Evolutionary conservation across 2,888 invertebrate genomes (phyloP).

Genomic region (Octodonta nipae): DNA sequence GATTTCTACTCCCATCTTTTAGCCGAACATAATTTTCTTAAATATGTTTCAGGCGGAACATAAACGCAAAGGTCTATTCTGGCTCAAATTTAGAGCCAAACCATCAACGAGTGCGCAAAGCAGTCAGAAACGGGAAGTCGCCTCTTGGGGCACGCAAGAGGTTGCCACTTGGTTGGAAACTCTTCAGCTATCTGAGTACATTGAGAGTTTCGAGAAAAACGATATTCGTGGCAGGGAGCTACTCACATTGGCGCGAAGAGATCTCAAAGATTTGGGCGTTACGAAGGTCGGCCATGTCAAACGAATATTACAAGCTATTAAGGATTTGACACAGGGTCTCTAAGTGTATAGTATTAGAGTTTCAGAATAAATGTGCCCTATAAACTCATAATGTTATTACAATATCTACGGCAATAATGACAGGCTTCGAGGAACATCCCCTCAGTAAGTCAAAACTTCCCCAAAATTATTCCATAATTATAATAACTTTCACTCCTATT

Average conservation of each 20-base stretch:
- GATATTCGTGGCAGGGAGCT: slow-evolving; percentile 87
- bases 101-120: slow-evolving; percentile 35
- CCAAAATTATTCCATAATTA: too few species aligned
- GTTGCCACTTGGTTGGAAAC: slow-evolving; percentile 83
- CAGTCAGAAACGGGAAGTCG: slow-evolving; percentile 41
- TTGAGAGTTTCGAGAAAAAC: slow-evolving; percentile 78
- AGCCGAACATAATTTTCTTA: too few species aligned
- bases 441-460: too few species aligned
- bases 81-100: slow-evolving; percentile 49
- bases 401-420: too few species aligned
- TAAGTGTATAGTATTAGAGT: neutral
- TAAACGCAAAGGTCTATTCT: slow-evolving; percentile 50
- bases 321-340: slow-evolving; percentile 49
- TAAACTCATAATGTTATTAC: too few species aligned
- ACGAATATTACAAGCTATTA: slow-evolving; percentile 82
- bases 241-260: slow-evolving; percentile 70
- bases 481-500: too few species aligned
- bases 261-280: slow-evolving; percentile 81
- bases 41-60: slow-evolving; percentile 37
- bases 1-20: too few species aligned
- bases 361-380: neutral
- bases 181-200: slow-evolving; percentile 78
- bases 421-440: too few species aligned
- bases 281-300: slow-evolving; percentile 93
- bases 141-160: slow-evolving; percentile 75